Conservation (phyloP, 2,888 invertebrate genomes). For the Microchrysa polita region DNA sequence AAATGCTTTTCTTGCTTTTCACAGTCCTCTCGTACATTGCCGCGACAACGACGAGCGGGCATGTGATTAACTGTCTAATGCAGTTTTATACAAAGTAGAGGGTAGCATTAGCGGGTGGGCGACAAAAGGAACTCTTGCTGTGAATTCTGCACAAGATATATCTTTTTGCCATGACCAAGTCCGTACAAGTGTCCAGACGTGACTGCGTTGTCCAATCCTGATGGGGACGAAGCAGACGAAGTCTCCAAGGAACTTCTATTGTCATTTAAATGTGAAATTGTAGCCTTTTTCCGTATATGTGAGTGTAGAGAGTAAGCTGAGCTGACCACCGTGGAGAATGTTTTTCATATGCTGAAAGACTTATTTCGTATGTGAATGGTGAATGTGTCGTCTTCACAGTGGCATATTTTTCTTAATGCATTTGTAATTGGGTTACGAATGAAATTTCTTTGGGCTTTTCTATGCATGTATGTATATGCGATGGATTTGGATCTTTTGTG, state of each 20-base stretch:
- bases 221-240: too few relatives aligned
- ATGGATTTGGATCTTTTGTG: too few relatives aligned
- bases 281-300: neutral
- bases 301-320: neutral
- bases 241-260: neutral
- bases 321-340: neutral
- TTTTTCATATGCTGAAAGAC: neutral
- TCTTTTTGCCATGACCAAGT: neutral
- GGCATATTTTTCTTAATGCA: neutral
- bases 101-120: neutral
- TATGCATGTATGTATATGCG: too few relatives aligned
- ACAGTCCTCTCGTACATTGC: neutral
- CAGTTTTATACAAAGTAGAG: constrained; percentile 47
- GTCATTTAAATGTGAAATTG: constrained; percentile 1
- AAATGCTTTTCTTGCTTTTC: too few relatives aligned
- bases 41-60: too few relatives aligned
- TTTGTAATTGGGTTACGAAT: neutral
- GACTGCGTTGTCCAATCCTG: constrained; percentile 4
- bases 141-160: constrained; percentile 17
- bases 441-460: neutral
- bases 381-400: neutral
- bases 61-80: constrained; percentile 50
- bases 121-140: constrained; percentile 49
- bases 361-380: neutral
- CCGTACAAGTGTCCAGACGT: constrained; percentile 27